These are phyloP conservation scores for Thamnophis sirtalis DNA, from an alignment of 2,113 vertebrate genomes.

Conservation along the genomic window DNA sequence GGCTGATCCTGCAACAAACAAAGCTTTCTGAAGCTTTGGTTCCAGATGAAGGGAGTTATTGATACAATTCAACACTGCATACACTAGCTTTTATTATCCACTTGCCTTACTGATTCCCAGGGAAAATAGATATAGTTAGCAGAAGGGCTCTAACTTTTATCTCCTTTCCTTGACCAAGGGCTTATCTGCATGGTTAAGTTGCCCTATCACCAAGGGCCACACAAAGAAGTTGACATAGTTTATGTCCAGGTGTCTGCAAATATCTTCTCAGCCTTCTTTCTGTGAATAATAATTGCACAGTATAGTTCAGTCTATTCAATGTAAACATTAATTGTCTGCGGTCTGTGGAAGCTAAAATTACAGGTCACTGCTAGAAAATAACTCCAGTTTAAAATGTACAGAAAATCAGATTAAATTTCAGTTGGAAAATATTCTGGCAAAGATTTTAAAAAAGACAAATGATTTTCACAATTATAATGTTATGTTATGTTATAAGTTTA, in stretches of 20 bases:
- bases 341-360: background rate
- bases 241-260: background rate
- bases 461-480: conserved; percentile 13
- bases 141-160: background rate
- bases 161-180: background rate
- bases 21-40: background rate
- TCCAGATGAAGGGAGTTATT: background rate
- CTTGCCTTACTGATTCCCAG: background rate
- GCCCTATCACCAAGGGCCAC: background rate
- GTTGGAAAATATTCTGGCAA: background rate
- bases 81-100: background rate
- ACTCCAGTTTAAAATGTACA: background rate
- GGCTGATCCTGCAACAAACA: background rate
- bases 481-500: no score
- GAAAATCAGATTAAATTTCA: background rate
- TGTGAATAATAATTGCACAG: background rate
- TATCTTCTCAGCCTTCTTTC: background rate
- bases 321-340: background rate
- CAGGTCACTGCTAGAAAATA: background rate
- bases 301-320: background rate
- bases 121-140: background rate
- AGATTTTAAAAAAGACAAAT: background rate
- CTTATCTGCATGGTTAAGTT: background rate
- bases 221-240: background rate
- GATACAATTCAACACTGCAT: background rate